Base-by-base conservation (phyloP, 2,113 vertebrate species). In the Lepisosteus osseus region DNA sequence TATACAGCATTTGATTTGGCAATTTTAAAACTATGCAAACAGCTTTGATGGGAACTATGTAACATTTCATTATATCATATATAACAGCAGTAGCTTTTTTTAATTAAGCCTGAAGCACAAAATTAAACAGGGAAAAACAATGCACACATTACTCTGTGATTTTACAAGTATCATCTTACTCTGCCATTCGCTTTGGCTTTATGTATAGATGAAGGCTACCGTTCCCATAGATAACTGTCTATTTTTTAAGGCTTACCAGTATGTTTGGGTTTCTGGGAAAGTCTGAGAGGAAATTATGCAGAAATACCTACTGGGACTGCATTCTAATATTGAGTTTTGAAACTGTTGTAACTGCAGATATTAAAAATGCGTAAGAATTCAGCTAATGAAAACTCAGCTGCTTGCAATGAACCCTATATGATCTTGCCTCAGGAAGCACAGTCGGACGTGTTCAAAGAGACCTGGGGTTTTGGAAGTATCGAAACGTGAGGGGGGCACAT, bases 301-400 rank as follows among this genome's bases (percentile, higher is more conserved):
- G 43, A 3, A 29, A 61, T n/a, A n/a, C 43, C 68, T 40, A 47
- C 14, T 9, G 42, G 42, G 57, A 47, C 14, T 51, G 6, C 54
- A 43, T 54, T 65, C 0, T 13, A 72, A 55, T 72, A 56, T 59
- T n/a, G 13, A 12, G 56, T 59, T 59, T 59, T 59, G 13, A 59
- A 11, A 59, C 11, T 43, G 15, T 17, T 56, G 61, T 47, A 43
- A 51, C 66, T 9, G n/a, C 5, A 41, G 61, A 67, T 67, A 72
- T 72, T 67, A 68, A 56, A 74, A 74, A 43, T 69, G 59, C 47
- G 68, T 12, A 63, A 54, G 59, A 54, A 42, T 44, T 13, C 51
- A 43, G 7, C 41, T 45, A 15, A 63, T 54, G 57, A 68, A 63
- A 29, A 59, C 68, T 56, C 42, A 43, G 64, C 64, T 13, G 17